Evolutionary conservation across 2,113 vertebrate species (phyloP), one percentile per base, ranked within the genome.

Genomic region (Merops nubicus): DNA sequence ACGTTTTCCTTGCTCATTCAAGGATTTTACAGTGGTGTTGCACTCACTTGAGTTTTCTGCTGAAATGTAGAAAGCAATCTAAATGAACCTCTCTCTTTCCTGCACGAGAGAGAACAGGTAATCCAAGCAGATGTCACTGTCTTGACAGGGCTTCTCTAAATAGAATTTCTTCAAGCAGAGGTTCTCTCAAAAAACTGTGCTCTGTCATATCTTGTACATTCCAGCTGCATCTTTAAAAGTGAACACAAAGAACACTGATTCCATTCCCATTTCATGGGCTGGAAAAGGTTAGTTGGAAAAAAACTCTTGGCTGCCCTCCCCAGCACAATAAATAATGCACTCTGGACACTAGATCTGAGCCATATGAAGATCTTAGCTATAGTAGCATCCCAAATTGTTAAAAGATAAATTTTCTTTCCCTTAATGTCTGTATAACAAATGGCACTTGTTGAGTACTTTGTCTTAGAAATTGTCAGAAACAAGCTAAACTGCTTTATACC

Each of bases 401-500:
- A 48, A 78, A 81, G 54, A 68, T 45, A 65, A 78, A 85, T 29
- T 70, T 31, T 1, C 78, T 92, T 90, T 72, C 40, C 19, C 19
- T 40, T 69, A 64, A 40, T 34, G 6, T 69, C 56, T 93, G 29
- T 56, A 25, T 63, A 63, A 75, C 3, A 1, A 77, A 48, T 70
- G 34, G 2, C 15, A 47, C 21, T 57, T 42, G 50, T 65, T n/a
- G 22, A 34, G 20, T 48, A 28, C 26, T 80, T 65, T 75, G 38
- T 68, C 57, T 69, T 83, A 31, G 38, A 86, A 91, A 38, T 76
- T 54, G 33, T 68, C 34, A 86, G 22, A 76, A 91, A 36, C 54
- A 59, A 75, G 11, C 72, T 65, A 56, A 81, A 85, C 18, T 57
- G 31, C 22, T 17, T 76, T 79, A 50, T 25, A 29, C 12, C 29